phyloP scores from a whole-genome alignment of 30 jellyfish, hydroid and myxozoan species.

The Aurelia coerulea region DNA sequence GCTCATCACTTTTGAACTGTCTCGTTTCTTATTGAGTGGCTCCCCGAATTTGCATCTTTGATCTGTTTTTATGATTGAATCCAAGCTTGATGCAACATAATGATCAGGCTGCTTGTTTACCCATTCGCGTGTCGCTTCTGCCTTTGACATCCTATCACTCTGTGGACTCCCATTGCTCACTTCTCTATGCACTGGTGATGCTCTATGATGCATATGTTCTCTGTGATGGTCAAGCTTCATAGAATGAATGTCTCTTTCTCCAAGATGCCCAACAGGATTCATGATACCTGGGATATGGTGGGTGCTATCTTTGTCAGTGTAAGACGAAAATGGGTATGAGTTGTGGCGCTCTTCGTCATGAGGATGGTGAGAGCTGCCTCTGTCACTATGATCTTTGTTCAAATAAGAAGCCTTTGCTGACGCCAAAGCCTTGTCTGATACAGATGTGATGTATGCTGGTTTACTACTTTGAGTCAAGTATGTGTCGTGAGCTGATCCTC shows the following conservation, averaged over 20 bases:
- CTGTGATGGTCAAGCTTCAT: slow-evolving; percentile 8
- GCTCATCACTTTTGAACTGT: slow-evolving; percentile 9
- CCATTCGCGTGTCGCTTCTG: slow-evolving; percentile 73
- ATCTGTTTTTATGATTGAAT: slow-evolving; percentile 16
- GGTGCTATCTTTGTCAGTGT: slow-evolving; percentile 15
- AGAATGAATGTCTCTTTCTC: slow-evolving; percentile 31
- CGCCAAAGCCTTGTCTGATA: slow-evolving; percentile 41
- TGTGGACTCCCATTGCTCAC: slow-evolving; percentile 21
- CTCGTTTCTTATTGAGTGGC: slow-evolving; percentile 26
- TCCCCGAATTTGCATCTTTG: slow-evolving; percentile 15
- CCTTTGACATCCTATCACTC: slow-evolving; percentile 55
- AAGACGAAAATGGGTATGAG: slow-evolving; percentile 23
- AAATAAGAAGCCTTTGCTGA: slow-evolving; percentile 59
- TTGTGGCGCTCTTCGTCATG: slow-evolving; percentile 38
- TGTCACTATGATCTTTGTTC: slow-evolving; percentile 35
- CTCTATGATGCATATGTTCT: slow-evolving; percentile 13
- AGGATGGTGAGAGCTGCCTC: slow-evolving; percentile 5
- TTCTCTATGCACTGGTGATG: slow-evolving; percentile 38
- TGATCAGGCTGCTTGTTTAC: slow-evolving; percentile 60
- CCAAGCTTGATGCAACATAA: slow-evolving; percentile 9
- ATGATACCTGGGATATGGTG: slow-evolving; percentile 18
- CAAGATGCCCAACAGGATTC: slow-evolving; percentile 5
- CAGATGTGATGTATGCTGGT: slow-evolving; percentile 50
- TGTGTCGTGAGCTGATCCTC: slow-evolving; percentile 11
- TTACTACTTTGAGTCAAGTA: slow-evolving; percentile 8